These are phyloP conservation scores for Clinocottus analis DNA, from an alignment of 2,113 vertebrate genomes.

Conservation along the genomic window DNA sequence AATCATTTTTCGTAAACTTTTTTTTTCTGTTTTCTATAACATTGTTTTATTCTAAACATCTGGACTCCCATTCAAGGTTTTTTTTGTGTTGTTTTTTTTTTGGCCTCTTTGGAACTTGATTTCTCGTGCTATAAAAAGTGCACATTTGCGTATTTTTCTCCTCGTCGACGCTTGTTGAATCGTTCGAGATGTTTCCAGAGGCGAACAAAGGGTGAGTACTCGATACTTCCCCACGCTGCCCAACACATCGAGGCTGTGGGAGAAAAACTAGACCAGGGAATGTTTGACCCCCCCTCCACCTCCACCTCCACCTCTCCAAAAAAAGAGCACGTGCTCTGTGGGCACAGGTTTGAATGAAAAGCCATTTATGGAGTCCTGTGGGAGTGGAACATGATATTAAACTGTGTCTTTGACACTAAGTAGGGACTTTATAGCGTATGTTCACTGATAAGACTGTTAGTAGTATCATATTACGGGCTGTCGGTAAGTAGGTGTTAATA, in stretches of 20 bases:
- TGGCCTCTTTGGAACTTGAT: conserved; percentile 19
- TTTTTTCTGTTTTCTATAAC: background rate
- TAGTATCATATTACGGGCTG: no score
- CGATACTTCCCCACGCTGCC: background rate
- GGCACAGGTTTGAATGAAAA: background rate
- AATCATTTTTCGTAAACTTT: background rate
- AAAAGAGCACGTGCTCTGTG: conserved; percentile 5
- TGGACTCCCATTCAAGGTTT: background rate
- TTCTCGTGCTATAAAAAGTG: background rate
- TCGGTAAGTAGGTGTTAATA: background rate
- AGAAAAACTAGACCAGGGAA: conserved; percentile 5
- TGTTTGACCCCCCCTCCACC: background rate
- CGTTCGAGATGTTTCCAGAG: conserved; percentile 75
- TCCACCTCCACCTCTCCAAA: no score
- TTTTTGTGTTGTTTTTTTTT: no score
- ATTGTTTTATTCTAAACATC: background rate
- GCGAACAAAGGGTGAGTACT: conserved; percentile 71
- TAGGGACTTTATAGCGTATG: background rate
- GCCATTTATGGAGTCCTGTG: background rate
- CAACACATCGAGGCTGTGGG: background rate
- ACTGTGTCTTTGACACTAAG: background rate
- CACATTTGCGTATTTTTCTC: background rate
- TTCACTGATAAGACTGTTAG: background rate
- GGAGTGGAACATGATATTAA: background rate
- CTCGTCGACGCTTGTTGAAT: background rate